Base-by-base conservation (phyloP, 2,888 invertebrate genomes). In the Pediacus dermestoides region DNA sequence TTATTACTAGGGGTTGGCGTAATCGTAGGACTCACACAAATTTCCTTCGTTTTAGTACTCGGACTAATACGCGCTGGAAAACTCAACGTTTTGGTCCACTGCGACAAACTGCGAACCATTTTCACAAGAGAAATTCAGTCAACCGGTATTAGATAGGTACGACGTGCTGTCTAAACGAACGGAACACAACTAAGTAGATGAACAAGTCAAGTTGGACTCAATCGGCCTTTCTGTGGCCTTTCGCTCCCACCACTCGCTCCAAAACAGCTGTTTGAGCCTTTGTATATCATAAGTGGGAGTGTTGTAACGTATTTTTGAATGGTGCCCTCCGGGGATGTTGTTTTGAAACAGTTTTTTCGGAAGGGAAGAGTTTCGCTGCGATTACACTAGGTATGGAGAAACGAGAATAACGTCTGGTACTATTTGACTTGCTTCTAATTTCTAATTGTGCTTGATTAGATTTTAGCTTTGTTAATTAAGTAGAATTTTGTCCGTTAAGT, bases 11-110 rank as follows among this genome's bases (percentile, higher is more conserved):
- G 76, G 41, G 83, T 82, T 41, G 82, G 82, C 25, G 82, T 81
- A 64, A 81, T 73, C 18, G 72, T 70, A 63, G 69, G 55, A 63
- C 71, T 53, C 18, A 77, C 77, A 48, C 78, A 77, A 70, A 74
- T 73, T 66, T 86, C 85, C 71, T 86, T 86, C 23, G 82, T 80
- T 37, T 80, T 80, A 61, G 86, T 81, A 67, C 88, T 86, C 9
- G 88, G 88, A 42, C 87, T 87, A 63, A 88, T 76, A 70, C 89
- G 77, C 61, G 88, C 82, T 45, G 89, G 89, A 70, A 89, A 89
- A 77, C 88, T 89, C 66, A 89, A 76, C 56, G 88, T 89, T 77
- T 89, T 89, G 71, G 88, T 89, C 89, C 89, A 89, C 76, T 88
- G 87, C 45, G 88, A 81, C 63, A 89, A 74, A 74, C 87, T 88